Percentiles rank a stretch among this genome's conserved stretches.
phyloP scores from a whole-genome alignment of 2,113 vertebrate species.

The Fulmarus glacialis region DNA sequence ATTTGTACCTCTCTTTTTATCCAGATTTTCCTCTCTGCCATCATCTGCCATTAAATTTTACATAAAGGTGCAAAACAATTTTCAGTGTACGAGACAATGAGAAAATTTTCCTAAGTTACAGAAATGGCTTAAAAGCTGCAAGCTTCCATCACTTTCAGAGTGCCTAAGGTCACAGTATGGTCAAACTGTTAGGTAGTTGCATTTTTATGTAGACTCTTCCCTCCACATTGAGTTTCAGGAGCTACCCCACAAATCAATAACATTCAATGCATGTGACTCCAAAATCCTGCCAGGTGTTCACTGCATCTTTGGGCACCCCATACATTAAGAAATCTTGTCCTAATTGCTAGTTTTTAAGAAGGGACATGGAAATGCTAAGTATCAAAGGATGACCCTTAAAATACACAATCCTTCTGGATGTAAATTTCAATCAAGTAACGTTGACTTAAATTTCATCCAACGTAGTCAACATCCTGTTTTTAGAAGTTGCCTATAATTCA shows the following conservation, averaged over 20 bases:
- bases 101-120: not conserved
- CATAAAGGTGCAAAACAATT: not conserved
- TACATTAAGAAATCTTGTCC: not conserved
- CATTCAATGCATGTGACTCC: not conserved
- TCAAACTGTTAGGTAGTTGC: not conserved
- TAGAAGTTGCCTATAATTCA: not conserved
- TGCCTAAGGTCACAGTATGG: not conserved
- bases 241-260: not conserved
- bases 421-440: not conserved
- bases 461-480: not conserved
- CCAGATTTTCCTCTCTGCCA: not conserved
- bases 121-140: not conserved
- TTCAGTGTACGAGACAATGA: not conserved
- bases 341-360: not conserved
- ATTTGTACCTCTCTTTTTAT: not conserved
- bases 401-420: not conserved
- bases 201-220: not conserved
- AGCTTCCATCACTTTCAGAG: not conserved
- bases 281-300: not conserved
- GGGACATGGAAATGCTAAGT: not conserved
- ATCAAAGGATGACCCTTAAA: not conserved
- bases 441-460: not conserved
- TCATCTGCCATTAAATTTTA: not conserved
- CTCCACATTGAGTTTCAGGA: accelerated
- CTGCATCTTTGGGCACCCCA: not conserved